Evolutionary conservation across 2,888 invertebrate species (phyloP).

Genomic region (Zaprionus lineosus): DNA sequence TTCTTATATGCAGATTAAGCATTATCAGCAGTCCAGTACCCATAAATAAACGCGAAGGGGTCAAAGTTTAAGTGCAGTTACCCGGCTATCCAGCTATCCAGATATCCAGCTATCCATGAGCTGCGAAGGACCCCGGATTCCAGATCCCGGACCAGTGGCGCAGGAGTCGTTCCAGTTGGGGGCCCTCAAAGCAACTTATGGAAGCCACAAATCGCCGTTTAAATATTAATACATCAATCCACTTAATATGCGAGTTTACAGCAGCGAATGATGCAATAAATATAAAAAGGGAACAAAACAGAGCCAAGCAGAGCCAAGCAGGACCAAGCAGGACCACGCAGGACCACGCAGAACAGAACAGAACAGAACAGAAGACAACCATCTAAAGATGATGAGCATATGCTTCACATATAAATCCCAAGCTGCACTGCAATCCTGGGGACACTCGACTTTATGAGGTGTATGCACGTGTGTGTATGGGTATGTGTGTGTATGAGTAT

Average conservation of each 20-base stretch:
- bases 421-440: conserved; percentile 1
- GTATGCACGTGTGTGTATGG: not conserved
- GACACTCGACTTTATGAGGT: conserved; percentile 18
- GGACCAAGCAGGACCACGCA: no score
- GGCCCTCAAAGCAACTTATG: conserved; percentile 31
- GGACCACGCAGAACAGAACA: conserved; percentile 10
- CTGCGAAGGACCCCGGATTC: no score
- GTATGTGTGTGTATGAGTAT: not conserved
- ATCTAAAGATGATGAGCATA: conserved; percentile 32
- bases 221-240: conserved; percentile 83
- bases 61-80: conserved; percentile 50
- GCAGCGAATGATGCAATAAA: conserved; percentile 73
- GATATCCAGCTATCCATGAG: no score
- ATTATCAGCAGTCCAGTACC: conserved; percentile 41
- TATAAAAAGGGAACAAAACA: conserved; percentile 57
- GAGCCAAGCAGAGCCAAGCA: conserved; percentile 1
- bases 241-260: conserved; percentile 80
- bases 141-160: no score
- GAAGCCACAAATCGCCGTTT: conserved; percentile 80
- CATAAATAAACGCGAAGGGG: conserved; percentile 57
- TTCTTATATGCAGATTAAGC: conserved; percentile 52
- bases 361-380: not conserved
- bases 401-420: conserved; percentile 23
- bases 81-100: no score
- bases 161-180: conserved; percentile 25